Conservation (phyloP, 2,797 vertebrate species). For the Acestrorhynchus altus region DNA sequence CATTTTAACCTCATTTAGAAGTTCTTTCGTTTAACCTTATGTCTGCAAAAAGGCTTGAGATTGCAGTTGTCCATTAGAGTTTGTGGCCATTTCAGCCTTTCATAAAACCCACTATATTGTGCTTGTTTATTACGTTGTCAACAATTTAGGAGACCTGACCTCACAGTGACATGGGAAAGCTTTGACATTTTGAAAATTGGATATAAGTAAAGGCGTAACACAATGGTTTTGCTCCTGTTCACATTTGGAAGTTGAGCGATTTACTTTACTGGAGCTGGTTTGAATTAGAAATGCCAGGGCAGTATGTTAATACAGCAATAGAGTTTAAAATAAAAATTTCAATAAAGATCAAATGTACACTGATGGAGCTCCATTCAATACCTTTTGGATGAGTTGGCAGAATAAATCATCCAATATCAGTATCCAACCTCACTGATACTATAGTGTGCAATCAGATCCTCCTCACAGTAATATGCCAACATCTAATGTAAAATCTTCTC, state of each 20-base stretch:
- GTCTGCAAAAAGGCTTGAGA: background rate
- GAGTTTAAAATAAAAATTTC: too few relatives aligned
- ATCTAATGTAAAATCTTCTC: too few relatives aligned
- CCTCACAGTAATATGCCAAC: too few relatives aligned
- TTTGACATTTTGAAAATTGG: background rate
- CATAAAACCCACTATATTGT: background rate
- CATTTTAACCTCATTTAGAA: background rate
- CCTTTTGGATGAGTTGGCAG: too few relatives aligned
- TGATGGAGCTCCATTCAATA: too few relatives aligned
- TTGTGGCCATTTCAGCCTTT: background rate
- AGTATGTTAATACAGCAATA: background rate
- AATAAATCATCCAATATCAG: too few relatives aligned
- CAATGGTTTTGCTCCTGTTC: constrained; percentile 14
- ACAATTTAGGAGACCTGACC: background rate
- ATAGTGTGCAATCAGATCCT: too few relatives aligned
- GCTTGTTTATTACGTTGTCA: background rate
- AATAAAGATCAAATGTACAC: too few relatives aligned
- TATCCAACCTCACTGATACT: too few relatives aligned
- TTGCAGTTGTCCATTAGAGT: background rate
- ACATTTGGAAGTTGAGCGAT: background rate
- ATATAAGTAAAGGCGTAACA: background rate
- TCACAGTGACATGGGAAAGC: background rate
- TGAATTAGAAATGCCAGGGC: background rate
- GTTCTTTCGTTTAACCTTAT: background rate
- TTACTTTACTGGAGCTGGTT: background rate